Conservation (phyloP, 2,888 invertebrate genomes). For the Eledone cirrhosa region DNA sequence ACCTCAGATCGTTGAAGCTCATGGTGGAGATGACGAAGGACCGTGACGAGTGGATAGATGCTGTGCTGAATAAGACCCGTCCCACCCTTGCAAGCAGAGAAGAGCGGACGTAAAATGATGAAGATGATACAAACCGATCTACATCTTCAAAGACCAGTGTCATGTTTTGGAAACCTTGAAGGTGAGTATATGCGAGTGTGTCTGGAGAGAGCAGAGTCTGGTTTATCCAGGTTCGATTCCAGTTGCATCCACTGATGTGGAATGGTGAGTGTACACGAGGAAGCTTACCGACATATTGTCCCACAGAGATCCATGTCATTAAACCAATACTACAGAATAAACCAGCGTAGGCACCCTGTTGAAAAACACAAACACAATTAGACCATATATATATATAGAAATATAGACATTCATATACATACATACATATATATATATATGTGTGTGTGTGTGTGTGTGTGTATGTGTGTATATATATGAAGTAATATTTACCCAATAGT, state of each 20-base stretch:
- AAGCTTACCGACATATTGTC: slow-evolving; percentile 72
- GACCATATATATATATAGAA: background rate
- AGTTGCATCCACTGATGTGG: slow-evolving; percentile 42
- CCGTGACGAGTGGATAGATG: too few relatives aligned
- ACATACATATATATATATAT: background rate
- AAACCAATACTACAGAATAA: slow-evolving; percentile 75
- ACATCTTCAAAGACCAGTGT: too few relatives aligned
- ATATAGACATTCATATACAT: background rate
- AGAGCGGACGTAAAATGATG: too few relatives aligned
- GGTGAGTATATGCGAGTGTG: too few relatives aligned
- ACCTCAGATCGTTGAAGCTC: too few relatives aligned
- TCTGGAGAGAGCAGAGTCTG: background rate
- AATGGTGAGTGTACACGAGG: slow-evolving; percentile 36
- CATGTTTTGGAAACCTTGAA: too few relatives aligned
- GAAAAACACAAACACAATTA: background rate
- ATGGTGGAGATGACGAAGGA: too few relatives aligned
- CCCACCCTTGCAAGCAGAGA: too few relatives aligned
- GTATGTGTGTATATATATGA: too few relatives aligned
- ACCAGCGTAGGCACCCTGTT: slow-evolving; percentile 77
- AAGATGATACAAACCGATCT: too few relatives aligned
- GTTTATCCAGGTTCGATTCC: slow-evolving; percentile 37
- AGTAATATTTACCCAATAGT: slow-evolving; percentile 54
- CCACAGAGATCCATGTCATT: slow-evolving; percentile 86
- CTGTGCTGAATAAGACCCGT: too few relatives aligned
- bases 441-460: too few relatives aligned